Conservation (phyloP, 2,113 vertebrate species). For the Addax nasomaculatus region DNA sequence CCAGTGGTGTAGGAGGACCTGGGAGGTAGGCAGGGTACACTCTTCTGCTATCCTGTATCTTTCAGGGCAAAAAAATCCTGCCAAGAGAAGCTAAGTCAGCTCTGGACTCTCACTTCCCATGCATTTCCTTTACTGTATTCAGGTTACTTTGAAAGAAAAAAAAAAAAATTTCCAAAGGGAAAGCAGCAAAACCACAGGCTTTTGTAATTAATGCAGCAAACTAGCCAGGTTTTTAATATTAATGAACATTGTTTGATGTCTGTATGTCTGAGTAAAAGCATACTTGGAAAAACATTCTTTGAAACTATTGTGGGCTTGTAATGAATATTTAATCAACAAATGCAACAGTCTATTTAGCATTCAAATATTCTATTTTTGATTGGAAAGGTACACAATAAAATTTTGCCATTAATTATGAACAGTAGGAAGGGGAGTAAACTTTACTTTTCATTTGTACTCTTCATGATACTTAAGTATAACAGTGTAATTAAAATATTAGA, state of each 20-base stretch:
- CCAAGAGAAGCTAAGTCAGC: background rate
- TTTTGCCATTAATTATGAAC: background rate
- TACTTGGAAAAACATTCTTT: background rate
- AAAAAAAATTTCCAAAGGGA: background rate
- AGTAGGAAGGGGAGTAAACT: background rate
- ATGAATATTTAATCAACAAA: slow-evolving; percentile 44
- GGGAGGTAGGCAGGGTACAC: rapidly evolving
- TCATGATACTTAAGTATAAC: background rate
- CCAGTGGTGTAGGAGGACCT: background rate
- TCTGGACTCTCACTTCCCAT: background rate
- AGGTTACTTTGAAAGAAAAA: background rate
- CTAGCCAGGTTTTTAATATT: slow-evolving; percentile 39
- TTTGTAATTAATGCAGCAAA: slow-evolving; percentile 45
- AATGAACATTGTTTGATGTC: slow-evolving; percentile 45
- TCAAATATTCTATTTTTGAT: background rate
- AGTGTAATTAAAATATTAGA: background rate
- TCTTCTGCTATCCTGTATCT: background rate
- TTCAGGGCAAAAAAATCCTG: background rate
- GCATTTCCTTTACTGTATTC: background rate
- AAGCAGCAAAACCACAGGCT: slow-evolving; percentile 22
- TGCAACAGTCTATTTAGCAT: background rate
- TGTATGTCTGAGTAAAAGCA: slow-evolving; percentile 36
- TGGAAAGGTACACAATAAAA: background rate
- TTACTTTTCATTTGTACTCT: background rate
- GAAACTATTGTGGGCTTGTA: background rate